Percentiles rank a stretch among this genome's conserved stretches.
These are phyloP conservation scores for Psilopsiagon aymara DNA, from an alignment of 2,113 vertebrate genomes.

Conservation along the genomic window DNA sequence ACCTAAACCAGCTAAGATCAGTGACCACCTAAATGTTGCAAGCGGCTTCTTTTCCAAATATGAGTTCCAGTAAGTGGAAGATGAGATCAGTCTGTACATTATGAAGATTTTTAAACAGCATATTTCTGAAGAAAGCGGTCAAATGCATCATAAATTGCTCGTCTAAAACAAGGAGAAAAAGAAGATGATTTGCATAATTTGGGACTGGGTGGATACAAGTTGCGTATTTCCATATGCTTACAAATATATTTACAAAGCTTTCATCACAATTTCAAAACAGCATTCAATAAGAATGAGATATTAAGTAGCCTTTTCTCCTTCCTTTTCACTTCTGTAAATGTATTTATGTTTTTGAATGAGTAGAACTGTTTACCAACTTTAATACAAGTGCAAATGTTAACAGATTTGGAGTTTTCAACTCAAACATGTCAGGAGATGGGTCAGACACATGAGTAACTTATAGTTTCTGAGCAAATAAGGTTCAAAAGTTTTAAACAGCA, in stretches of 20 bases:
- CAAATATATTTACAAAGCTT: background rate
- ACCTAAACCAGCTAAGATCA: background rate
- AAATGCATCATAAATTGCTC: constrained; percentile 95
- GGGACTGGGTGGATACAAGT: background rate
- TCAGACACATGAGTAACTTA: background rate
- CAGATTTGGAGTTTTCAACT: background rate
- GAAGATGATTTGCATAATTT: background rate
- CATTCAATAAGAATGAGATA: background rate
- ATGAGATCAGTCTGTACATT: background rate
- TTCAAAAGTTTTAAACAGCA: background rate
- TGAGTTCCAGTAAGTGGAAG: constrained; percentile 3
- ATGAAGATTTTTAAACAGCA: constrained; percentile 38
- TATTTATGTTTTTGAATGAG: background rate
- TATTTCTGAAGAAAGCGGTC: constrained; percentile 92
- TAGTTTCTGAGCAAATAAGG: background rate
- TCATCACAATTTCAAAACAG: background rate
- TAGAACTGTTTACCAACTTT: background rate
- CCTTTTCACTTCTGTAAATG: background rate
- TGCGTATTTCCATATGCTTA: background rate
- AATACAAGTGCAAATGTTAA: background rate
- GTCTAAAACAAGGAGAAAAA: constrained; percentile 73
- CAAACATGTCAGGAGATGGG: background rate
- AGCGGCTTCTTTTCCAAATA: constrained; percentile 7
- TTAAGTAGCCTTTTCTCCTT: background rate
- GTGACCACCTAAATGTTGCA: background rate